Conservation (phyloP, 2,113 vertebrate species). For the Procavia capensis region DNA sequence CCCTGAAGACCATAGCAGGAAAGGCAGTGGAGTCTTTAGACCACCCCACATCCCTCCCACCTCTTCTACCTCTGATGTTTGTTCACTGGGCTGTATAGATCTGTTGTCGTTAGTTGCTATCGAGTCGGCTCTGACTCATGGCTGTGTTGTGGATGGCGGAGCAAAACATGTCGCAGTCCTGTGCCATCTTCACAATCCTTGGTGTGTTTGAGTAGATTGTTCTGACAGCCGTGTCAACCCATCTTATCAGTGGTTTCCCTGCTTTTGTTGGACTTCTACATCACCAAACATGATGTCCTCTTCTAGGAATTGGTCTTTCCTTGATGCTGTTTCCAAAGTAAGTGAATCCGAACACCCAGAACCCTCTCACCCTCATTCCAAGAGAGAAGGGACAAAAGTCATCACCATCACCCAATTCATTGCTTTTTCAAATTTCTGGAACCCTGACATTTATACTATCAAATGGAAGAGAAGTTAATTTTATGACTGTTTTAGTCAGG, state of each 20-base stretch:
- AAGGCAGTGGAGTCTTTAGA: background rate
- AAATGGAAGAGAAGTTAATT: background rate
- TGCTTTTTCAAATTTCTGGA: background rate
- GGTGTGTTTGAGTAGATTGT: background rate
- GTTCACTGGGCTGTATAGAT: background rate
- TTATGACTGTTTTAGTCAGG: too few relatives aligned
- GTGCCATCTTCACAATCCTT: background rate
- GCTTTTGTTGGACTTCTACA: background rate
- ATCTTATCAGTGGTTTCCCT: background rate
- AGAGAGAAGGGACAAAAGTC: background rate
- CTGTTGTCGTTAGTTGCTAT: background rate
- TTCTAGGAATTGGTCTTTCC: background rate
- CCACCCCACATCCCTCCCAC: rapidly evolving
- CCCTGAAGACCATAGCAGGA: background rate
- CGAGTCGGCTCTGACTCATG: background rate
- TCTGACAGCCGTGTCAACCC: background rate
- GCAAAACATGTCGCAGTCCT: background rate
- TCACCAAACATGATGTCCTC: background rate
- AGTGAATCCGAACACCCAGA: background rate
- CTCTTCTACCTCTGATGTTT: background rate
- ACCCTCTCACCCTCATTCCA: background rate
- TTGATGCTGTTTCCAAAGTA: background rate
- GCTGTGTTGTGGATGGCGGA: background rate
- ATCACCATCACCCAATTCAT: background rate
- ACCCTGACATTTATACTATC: background rate